phyloP scores from a whole-genome alignment of 2,888 invertebrate genomes.

The Pollenia angustigena region DNA sequence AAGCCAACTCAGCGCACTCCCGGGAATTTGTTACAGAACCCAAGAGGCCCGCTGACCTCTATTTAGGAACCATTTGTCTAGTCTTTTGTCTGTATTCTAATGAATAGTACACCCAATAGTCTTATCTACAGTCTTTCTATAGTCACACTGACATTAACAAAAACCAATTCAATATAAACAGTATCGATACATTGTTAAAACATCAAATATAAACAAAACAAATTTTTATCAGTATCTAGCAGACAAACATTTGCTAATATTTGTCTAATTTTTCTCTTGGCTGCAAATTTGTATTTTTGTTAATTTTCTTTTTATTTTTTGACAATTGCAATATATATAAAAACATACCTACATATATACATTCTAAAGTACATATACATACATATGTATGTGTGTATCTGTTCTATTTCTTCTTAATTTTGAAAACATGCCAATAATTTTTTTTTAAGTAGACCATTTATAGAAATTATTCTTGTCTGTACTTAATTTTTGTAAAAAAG shows the following conservation, averaged over 20 bases:
- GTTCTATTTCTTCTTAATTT: background rate
- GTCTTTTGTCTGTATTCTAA: too few relatives aligned
- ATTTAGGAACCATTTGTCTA: too few relatives aligned
- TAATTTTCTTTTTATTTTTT: conserved; percentile 7
- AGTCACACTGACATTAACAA: too few relatives aligned
- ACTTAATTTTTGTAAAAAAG: background rate
- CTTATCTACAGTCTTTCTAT: too few relatives aligned
- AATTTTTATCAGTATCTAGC: background rate
- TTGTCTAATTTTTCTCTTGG: background rate
- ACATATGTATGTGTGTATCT: background rate
- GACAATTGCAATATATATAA: background rate
- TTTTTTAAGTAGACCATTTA: conserved; percentile 15
- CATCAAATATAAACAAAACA: background rate
- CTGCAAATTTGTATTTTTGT: conserved; percentile 19
- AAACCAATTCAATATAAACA: too few relatives aligned
- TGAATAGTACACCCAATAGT: too few relatives aligned
- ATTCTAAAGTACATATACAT: too few relatives aligned
- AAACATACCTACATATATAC: too few relatives aligned
- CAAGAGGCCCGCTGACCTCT: too few relatives aligned
- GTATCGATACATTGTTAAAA: too few relatives aligned
- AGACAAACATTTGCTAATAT: conserved; percentile 7
- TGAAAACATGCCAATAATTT: background rate
- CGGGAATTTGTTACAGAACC: too few relatives aligned
- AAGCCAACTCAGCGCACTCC: too few relatives aligned
- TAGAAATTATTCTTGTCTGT: background rate